These are phyloP conservation scores for Aythya baeri DNA, from an alignment of 2,113 vertebrate species.

Conservation along the genomic window DNA sequence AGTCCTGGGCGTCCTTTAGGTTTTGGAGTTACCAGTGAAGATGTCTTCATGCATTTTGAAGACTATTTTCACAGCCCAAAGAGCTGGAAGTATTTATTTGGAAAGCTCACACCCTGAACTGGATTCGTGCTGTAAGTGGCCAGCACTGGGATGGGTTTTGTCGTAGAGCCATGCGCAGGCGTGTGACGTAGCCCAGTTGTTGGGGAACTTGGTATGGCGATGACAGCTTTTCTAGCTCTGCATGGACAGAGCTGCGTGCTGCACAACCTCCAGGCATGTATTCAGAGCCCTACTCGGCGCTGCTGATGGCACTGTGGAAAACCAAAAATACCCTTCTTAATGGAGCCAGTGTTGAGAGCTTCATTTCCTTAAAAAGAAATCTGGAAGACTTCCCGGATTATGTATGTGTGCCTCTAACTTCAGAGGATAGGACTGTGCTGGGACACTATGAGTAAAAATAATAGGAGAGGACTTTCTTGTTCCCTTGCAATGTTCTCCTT, in stretches of 20 bases:
- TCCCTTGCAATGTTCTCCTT: background rate
- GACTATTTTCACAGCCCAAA: background rate
- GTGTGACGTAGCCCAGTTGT: background rate
- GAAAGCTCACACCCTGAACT: background rate
- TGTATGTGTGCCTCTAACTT: background rate
- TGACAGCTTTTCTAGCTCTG: conserved; percentile 4
- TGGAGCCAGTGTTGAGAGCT: conserved; percentile 2
- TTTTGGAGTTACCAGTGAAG: background rate
- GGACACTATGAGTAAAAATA: background rate
- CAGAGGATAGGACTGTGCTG: background rate
- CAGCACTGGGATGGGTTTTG: background rate
- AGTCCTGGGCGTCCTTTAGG: background rate
- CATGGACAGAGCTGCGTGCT: background rate
- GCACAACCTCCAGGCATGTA: background rate
- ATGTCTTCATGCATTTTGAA: background rate
- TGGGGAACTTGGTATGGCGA: background rate
- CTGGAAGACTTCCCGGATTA: background rate
- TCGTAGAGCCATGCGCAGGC: background rate
- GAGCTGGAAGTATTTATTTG: background rate
- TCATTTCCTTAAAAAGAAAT: conserved; percentile 37
- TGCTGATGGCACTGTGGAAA: background rate
- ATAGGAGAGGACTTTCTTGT: background rate
- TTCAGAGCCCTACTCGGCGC: background rate
- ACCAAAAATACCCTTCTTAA: conserved; percentile 1
- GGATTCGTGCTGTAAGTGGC: background rate